Base-by-base conservation (phyloP, 2,797 vertebrate genomes). In the Microcaecilia unicolor region DNA sequence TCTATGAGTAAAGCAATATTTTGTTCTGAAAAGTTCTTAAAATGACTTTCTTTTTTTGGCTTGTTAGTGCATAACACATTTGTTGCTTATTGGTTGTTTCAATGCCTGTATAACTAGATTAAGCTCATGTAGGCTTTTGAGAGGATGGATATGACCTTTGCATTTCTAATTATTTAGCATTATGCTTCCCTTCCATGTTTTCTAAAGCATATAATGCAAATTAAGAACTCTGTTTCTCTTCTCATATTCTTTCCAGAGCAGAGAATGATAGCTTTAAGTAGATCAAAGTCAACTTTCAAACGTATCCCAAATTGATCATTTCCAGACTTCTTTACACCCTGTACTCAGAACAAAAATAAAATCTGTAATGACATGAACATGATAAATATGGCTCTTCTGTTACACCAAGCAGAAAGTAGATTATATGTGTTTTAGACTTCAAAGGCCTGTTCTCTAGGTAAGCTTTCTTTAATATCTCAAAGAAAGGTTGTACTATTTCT, bases 241-340 rank as follows among this genome's bases (percentile, higher is more conserved):
- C 70, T 70, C 59, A 61, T 58, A 75, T 75, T 66, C 64, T 48
- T 54, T 66, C 50, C 26, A 52, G 56, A 55, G 44, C 55, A 31
- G 55, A 64, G 44, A 64, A 49, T 71, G 64, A 64, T 67, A 70
- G 53, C 41, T 68, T 64, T 60, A 64, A 47, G 47, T 30, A 74
- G 68, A 74, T 74, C 68, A 74, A 74, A 74, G 71, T 51, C 55
- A 64, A 62, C 37, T 62, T 74, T 70, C 59, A 70, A 55, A 72
- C 55, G 58, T 64, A 72, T 64, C 66, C 68, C 55, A 70, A 72
- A 72, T 66, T 72, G 68, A 67, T 68, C 67, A 72, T 72, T 64
- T 72, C 54, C 48, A 59, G 66, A 63, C 66, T 64, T 72, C 58
- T 71, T 62, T 54, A 66, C 54, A 72, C 68, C 68, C 72, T 57